Base-by-base conservation (phyloP, 2,888 invertebrate species). In the Cinara cedri region DNA sequence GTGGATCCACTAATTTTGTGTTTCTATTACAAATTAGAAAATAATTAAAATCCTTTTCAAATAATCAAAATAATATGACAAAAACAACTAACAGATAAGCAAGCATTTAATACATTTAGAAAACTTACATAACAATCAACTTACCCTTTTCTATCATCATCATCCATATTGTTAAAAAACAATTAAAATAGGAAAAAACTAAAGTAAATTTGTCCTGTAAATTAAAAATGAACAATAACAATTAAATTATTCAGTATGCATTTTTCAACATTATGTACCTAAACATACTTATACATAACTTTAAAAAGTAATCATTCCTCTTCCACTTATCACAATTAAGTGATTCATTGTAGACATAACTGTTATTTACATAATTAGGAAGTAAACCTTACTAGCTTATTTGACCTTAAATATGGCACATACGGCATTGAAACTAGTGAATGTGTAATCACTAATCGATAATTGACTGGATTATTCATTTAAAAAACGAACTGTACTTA, bases 331-430 rank as follows among this genome's bases (percentile, higher is more conserved):
- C 63, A n/a, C 0, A 24, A n/a, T 42, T 51, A 63, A 74, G 49
- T 74, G 63, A 74, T 42, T 63, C 74, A 63, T 42, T 16, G 1
- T 3, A 54, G 3, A 8, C 21, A 63, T 74, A 51, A 63, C 51
- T 63, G 21, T 51, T 63, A 54, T 76, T 76, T 66, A 66, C 75
- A 66, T 76, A 76, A 76, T 55, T 55, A 78, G 76, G 76, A 78
- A 68, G 49, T 78, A 60, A 68, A 66, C 55, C 54, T 44, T 24
- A 65, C 44, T 54, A 60, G 26, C 19, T 49, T 26, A 11, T 78
- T 60, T 78, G 76, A 78, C 76, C 76, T 78, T 78, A 68, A 66
- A 42, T 70, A 26, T 19, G 0, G 6, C 19, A 10, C 26, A 14
- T 24, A 68, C 42, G 76, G 57, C 76, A 78, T 78, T 78, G 76